Evolutionary conservation across 2,888 invertebrate species (phyloP).

Genomic region (Ophioninae sp.): DNA sequence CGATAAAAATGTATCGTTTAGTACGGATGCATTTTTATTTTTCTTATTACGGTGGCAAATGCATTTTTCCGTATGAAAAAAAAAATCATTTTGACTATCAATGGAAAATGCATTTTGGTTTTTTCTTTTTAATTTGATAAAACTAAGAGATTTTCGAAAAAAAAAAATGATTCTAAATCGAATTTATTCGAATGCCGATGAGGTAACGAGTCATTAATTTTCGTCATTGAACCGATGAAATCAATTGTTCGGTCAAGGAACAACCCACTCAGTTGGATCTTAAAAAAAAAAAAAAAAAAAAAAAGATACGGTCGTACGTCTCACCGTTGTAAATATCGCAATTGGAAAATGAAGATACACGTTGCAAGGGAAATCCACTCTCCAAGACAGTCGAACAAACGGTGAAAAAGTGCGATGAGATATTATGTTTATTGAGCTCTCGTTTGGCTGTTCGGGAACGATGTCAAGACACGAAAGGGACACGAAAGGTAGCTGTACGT

Average conservation of each 20-base stretch:
- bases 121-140: background rate
- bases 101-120: too few relatives aligned
- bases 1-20: background rate
- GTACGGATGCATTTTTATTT: too few relatives aligned
- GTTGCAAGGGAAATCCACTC: background rate
- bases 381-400: background rate
- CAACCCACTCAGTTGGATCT: background rate
- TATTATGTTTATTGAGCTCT: background rate
- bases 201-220: background rate
- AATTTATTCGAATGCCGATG: background rate
- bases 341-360: background rate
- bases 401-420: background rate
- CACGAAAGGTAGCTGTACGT: conserved; percentile 37
- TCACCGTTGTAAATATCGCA: background rate
- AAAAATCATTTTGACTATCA: too few relatives aligned
- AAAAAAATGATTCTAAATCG: too few relatives aligned
- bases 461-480: conserved; percentile 11
- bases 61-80: too few relatives aligned
- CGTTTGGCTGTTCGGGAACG: background rate
- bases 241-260: background rate
- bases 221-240: background rate
- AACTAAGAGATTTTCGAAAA: background rate
- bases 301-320: background rate
- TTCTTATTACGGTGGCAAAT: too few relatives aligned
- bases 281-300: background rate